Evolutionary conservation across 2,888 invertebrate genomes (phyloP), one percentile per base, ranked within the genome.

Genomic region (Prostheceraeus crozeri): DNA sequence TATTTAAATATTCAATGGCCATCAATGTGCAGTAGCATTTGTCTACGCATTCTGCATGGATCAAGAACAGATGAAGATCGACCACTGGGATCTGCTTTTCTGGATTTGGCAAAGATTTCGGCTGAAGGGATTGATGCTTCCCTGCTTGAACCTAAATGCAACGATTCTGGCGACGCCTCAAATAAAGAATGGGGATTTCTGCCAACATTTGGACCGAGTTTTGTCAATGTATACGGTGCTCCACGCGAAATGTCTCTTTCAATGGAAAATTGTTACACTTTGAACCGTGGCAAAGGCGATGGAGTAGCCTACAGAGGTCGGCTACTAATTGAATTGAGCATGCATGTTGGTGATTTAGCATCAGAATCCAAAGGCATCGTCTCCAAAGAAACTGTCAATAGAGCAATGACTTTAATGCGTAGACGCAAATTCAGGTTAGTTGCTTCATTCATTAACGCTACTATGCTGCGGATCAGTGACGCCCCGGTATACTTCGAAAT

Each of bases 131-230:
- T n/a, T n/a, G n/a, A n/a, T n/a, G n/a, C n/a, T n/a, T n/a, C n/a
- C n/a, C n/a, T n/a, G n/a, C n/a, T n/a, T n/a, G n/a, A n/a, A n/a
- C n/a, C n/a, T n/a, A n/a, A n/a, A n/a, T n/a, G n/a, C n/a, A n/a
- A n/a, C n/a, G n/a, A n/a, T n/a, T n/a, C n/a, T n/a, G n/a, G n/a
- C n/a, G n/a, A n/a, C n/a, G n/a, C n/a, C n/a, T n/a, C n/a, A n/a
- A n/a, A n/a, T n/a, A n/a, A n/a, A 61, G 59, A 61, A n/a, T n/a
- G 72, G 85, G 77, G 77, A 33, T 77, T 72, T 64, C 68, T 78
- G n/a, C 78, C 78, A 11, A 76, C 76, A 30, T 78, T 78, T 71
- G 78, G 78, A 6, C 78, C 78, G 16, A 70, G 74, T 60, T 78
- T 69, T 66, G 67, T 78, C 27, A 78, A 78, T 68, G 73, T 78